Evolutionary conservation across 2,888 invertebrate genomes (phyloP).

Genomic region (Mythimna loreyi): DNA sequence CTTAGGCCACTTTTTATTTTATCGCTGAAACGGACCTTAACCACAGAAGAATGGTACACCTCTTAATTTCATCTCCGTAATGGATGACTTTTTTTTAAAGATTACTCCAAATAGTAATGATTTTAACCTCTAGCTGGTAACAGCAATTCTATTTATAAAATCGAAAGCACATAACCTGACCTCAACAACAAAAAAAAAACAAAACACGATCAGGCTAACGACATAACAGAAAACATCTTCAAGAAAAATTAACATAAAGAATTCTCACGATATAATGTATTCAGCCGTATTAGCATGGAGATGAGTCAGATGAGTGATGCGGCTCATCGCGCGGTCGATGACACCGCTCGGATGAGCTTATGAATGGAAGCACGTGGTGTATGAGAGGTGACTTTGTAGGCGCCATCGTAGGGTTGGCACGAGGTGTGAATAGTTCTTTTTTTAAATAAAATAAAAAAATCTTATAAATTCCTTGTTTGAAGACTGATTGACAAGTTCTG

Average conservation of each 20-base stretch:
- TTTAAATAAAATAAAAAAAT: too few relatives aligned
- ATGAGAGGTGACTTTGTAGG: conserved; percentile 29
- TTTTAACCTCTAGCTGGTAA: too few relatives aligned
- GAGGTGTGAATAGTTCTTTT: not conserved
- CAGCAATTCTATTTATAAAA: too few relatives aligned
- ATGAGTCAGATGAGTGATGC: conserved; percentile 55
- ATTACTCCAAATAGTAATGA: too few relatives aligned
- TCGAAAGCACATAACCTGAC: conserved; percentile 4
- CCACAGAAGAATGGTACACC: too few relatives aligned
- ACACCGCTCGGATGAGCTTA: conserved; percentile 52
- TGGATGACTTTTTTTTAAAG: too few relatives aligned
- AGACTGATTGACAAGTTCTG: too few relatives aligned
- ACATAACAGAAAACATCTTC: conserved; percentile 41
- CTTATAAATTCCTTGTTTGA: too few relatives aligned
- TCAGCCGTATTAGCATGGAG: conserved; percentile 57
- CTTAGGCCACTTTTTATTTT: too few relatives aligned
- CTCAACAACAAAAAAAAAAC: conserved; percentile 30
- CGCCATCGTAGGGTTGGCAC: conserved; percentile 34
- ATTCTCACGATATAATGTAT: conserved; percentile 62
- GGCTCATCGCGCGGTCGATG: conserved; percentile 63
- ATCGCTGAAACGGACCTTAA: too few relatives aligned
- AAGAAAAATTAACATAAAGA: conserved; percentile 51
- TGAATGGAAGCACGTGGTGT: conserved; percentile 61
- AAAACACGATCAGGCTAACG: conserved; percentile 19
- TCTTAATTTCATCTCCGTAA: too few relatives aligned